These are phyloP conservation scores for Muscina levida DNA, from an alignment of 2,888 invertebrate genomes.

Conservation along the genomic window DNA sequence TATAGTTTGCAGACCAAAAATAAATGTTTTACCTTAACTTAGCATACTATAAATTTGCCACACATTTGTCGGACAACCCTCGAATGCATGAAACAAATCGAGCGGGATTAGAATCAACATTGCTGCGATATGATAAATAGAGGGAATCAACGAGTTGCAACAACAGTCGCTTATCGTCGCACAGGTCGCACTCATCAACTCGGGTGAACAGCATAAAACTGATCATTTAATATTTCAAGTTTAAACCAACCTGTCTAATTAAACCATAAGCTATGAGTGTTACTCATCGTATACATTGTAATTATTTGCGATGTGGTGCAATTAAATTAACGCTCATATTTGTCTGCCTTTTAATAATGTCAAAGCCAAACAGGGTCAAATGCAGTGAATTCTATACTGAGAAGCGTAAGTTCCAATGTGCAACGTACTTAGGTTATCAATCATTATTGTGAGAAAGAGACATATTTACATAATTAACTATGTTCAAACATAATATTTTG, in stretches of 20 bases:
- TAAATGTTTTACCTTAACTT: too few relatives aligned
- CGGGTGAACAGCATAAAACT: background rate
- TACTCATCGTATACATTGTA: too few relatives aligned
- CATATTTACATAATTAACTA: too few relatives aligned
- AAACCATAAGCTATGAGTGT: background rate
- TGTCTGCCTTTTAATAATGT: background rate
- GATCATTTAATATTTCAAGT: background rate
- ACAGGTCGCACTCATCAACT: background rate
- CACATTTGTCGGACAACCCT: too few relatives aligned
- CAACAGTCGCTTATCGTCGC: background rate
- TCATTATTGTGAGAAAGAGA: too few relatives aligned
- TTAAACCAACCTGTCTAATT: background rate
- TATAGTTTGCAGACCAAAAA: too few relatives aligned
- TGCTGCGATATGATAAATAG: conserved; percentile 39
- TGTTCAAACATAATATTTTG: conserved; percentile 1
- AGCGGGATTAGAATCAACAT: background rate
- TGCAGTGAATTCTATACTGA: conserved; percentile 70
- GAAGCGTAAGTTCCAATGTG: conserved; percentile 73
- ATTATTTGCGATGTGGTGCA: conserved; percentile 37
- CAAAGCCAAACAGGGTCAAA: conserved; percentile 29
- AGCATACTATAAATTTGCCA: too few relatives aligned
- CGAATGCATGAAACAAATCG: too few relatives aligned
- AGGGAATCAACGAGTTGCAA: conserved; percentile 70
- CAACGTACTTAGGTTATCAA: background rate
- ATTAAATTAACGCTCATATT: conserved; percentile 6